Percentiles rank a stretch among this genome's conserved stretches.
Conservation (phyloP, 2,888 invertebrate species). For the Vanessa cardui region DNA sequence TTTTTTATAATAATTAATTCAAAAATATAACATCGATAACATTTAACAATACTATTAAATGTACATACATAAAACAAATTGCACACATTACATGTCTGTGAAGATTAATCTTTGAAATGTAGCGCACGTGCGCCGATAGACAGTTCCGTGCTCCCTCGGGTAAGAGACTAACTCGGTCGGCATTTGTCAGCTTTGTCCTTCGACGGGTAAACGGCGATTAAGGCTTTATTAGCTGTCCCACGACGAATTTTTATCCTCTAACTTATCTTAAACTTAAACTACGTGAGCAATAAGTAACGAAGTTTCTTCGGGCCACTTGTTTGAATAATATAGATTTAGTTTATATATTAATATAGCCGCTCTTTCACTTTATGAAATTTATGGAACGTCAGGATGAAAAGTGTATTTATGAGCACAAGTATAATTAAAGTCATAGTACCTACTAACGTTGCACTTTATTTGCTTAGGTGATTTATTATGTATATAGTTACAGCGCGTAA, state of each 20-base stretch:
- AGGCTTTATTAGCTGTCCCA: conserved; percentile 29
- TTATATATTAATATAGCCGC: too few species aligned
- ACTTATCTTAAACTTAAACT: conserved; percentile 12
- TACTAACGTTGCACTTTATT: too few species aligned
- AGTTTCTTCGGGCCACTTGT: conserved; percentile 5
- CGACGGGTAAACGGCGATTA: conserved; percentile 30
- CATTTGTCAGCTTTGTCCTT: conserved; percentile 33
- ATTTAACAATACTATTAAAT: neutral
- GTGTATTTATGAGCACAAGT: too few species aligned
- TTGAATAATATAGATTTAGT: conserved; percentile 1
- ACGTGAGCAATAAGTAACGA: conserved; percentile 3
- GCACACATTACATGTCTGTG: neutral
- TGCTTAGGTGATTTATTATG: too few species aligned
- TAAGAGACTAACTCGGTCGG: conserved; percentile 10
- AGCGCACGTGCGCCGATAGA: conserved; percentile 8
- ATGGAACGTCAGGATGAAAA: too few species aligned
- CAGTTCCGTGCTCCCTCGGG: conserved; percentile 14
- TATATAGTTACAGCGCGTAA: too few species aligned
- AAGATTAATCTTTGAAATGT: conserved; percentile 23
- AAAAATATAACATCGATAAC: too few species aligned
- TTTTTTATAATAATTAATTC: too few species aligned
- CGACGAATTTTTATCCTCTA: conserved; percentile 16
- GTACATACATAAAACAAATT: neutral
- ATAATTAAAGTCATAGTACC: too few species aligned
- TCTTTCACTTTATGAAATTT: too few species aligned